These are phyloP conservation scores for Probaryconus sp. DNA, from an alignment of 1,140 invertebrate species.

Conservation along the genomic window DNA sequence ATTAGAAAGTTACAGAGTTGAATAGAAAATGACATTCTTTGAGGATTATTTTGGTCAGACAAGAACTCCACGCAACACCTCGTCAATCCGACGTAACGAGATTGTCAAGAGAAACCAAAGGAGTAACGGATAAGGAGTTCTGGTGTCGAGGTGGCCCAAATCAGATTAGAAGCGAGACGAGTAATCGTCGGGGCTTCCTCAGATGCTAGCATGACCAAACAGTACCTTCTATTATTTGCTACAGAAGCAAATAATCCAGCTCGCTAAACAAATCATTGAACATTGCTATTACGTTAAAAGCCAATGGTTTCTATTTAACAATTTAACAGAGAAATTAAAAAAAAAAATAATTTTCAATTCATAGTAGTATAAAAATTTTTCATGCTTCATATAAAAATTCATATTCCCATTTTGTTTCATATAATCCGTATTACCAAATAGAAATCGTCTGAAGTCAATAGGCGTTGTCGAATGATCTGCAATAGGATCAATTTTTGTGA, in stretches of 20 bases:
- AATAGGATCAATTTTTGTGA: conserved; percentile 26
- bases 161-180: conserved; percentile 71
- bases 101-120: conserved; percentile 76
- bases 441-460: background rate
- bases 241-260: conserved; percentile 24
- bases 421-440: conserved; percentile 29
- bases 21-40: conserved; percentile 14
- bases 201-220: conserved; percentile 56
- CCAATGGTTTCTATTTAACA: too few species aligned
- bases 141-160: conserved; percentile 72
- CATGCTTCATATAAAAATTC: too few species aligned
- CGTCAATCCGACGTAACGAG: conserved; percentile 69
- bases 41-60: conserved; percentile 47
- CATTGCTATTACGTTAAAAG: too few species aligned
- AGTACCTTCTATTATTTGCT: conserved; percentile 39
- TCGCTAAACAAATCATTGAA: background rate
- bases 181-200: conserved; percentile 70
- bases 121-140: conserved; percentile 74
- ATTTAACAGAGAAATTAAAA: too few species aligned
- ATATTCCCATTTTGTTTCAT: background rate
- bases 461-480: conserved; percentile 5
- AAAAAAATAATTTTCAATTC: too few species aligned
- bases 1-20: background rate
- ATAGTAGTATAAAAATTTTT: too few species aligned
- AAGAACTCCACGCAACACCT: conserved; percentile 59